A percentile compares a stretch with the other conserved stretches of the same genome.
Evolutionary conservation across 1,140 invertebrate species (phyloP).

Genomic region (Anastrepha obliqua): DNA sequence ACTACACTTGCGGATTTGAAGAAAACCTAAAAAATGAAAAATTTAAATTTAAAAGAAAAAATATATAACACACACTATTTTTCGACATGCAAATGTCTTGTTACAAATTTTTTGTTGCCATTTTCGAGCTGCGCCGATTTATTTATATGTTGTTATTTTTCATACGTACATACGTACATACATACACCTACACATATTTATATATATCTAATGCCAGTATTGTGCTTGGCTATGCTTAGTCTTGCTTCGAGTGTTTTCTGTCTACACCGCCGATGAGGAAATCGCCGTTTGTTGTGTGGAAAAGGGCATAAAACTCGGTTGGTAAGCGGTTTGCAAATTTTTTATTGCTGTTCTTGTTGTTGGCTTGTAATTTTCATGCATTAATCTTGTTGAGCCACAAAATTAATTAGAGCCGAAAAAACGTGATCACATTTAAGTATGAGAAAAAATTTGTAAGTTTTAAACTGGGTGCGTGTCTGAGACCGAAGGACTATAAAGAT

Average conservation of each 20-base stretch:
- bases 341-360: neutral
- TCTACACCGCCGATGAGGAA: conserved; percentile 36
- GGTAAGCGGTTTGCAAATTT: neutral
- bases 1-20: conserved; percentile 43
- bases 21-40: neutral
- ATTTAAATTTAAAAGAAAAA: conserved; percentile 20
- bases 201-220: neutral
- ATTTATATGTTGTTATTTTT: neutral
- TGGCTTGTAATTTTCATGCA: neutral
- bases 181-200: neutral
- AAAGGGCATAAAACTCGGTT: conserved; percentile 34
- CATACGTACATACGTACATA: neutral
- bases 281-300: conserved; percentile 1
- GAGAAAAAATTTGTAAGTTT: neutral
- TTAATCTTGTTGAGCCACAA: conserved; percentile 38
- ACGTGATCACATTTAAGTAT: conserved; percentile 6
- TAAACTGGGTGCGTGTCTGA: neutral
- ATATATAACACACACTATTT: conserved; percentile 5
- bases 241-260: neutral
- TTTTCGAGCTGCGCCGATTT: conserved; percentile 2
- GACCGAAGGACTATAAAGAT: neutral
- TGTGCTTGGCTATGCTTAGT: neutral
- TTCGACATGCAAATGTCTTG: conserved; percentile 47
- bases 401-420: conserved; percentile 45
- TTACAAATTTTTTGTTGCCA: neutral